Conservation (phyloP, 2,888 invertebrate genomes). For the Ariolimax columbianus region DNA sequence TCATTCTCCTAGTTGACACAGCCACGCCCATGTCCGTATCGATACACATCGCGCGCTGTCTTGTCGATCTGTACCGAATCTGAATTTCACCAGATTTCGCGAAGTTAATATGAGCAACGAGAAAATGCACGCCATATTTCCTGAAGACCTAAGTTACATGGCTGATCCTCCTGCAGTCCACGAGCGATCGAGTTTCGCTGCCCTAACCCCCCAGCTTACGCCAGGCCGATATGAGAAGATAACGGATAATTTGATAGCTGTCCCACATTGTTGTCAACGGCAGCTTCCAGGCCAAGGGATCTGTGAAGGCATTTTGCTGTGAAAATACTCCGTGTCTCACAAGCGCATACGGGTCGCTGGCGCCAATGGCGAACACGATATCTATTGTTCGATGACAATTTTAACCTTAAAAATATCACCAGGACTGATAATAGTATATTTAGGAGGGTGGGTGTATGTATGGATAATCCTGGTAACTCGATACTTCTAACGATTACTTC, state of each 20-base stretch:
- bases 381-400: not conserved
- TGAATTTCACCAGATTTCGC: constrained; percentile 5
- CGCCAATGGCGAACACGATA: constrained; percentile 38
- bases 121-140: not conserved
- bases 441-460: not conserved
- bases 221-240: constrained; percentile 14
- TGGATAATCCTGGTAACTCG: not conserved
- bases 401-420: not conserved
- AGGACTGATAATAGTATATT: constrained; percentile 13
- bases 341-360: not conserved
- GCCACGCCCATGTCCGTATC: not conserved
- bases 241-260: constrained; percentile 41
- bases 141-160: not conserved
- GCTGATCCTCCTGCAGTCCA: not conserved
- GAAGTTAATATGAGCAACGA: not conserved
- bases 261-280: constrained; percentile 41
- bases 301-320: constrained; percentile 43
- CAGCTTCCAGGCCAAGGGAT: not conserved
- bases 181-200: constrained; percentile 25
- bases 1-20: not conserved
- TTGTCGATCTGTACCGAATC: constrained; percentile 16
- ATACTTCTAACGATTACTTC: constrained; percentile 16
- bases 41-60: constrained; percentile 14
- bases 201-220: constrained; percentile 25
- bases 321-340: constrained; percentile 41